Base-by-base conservation (phyloP, 2,113 vertebrate genomes). In the Gasterosteus nipponicus region DNA sequence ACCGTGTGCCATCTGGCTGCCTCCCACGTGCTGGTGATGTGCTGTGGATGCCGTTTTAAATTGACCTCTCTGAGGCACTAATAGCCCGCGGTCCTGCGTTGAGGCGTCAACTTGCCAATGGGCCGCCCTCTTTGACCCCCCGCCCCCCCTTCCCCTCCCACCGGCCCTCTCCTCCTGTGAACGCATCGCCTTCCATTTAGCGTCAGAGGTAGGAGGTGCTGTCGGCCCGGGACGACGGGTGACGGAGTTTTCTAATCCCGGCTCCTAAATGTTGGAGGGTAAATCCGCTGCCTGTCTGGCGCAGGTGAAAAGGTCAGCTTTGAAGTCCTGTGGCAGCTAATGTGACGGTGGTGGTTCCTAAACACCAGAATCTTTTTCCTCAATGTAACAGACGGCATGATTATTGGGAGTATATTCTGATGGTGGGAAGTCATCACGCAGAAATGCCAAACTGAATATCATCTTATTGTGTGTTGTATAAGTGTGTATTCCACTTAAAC, bases 241-340 rank as follows among this genome's bases (percentile, higher is more conserved):
- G 87, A 80, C 56, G 76, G 44, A 63, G 75, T 79, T 77, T 57
- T 79, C 78, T 91, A 89, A 92, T 91, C 89, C 91, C 73, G 60
- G 51, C 85, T 87, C 26, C 80, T 81, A 63, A 71, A 79, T 78
- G 81, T 87, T 77, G 74, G 73, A 84, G 74, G 84, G 77, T 87
- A 90, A 92, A 92, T 82, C 89, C 66, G 42, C 77, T 59, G 75
- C 75, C 84, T 87, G 80, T 80, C 85, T 88, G 79, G 78, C 80
- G 83, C 66, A 64, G 90, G 92, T 88, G 88, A 89, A 80, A 88
- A 87, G 70, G 81, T 80, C 79, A 39, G 78, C 44, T 69, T 68
- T 81, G 75, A 74, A 80, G 75, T 76, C 65, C 83, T 68, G 80
- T 83, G 82, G 80, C 49, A 56, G 56, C 86, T 44, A 82, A 81